Evolutionary conservation across 2,888 invertebrate species (phyloP).

Genomic region (Heliconius ethilla): DNA sequence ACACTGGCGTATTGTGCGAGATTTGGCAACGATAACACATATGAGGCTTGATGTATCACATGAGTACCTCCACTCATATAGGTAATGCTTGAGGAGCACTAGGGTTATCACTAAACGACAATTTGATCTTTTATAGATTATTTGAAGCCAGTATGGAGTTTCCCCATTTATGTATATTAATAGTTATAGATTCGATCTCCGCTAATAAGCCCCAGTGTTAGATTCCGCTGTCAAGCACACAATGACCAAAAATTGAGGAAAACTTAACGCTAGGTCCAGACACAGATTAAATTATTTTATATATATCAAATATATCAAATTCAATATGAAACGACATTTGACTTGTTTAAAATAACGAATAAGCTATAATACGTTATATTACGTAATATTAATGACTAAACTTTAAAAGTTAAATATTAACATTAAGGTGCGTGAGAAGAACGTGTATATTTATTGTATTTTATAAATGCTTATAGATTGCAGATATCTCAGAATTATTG

Average conservation of each 20-base stretch:
- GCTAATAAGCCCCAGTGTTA: too few relatives aligned
- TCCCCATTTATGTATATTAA: neutral
- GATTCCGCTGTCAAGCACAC: too few relatives aligned
- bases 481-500: neutral
- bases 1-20: conserved; percentile 13
- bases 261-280: too few relatives aligned
- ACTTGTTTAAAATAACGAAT: too few relatives aligned
- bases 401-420: too few relatives aligned
- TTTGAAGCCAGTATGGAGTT: too few relatives aligned
- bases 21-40: conserved; percentile 5
- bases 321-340: too few relatives aligned
- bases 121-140: conserved; percentile 1
- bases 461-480: neutral
- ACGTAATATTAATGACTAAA: too few relatives aligned
- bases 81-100: neutral
- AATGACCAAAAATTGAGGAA: too few relatives aligned
- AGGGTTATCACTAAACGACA: neutral
- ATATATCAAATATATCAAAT: too few relatives aligned
- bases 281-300: too few relatives aligned
- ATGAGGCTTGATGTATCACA: neutral
- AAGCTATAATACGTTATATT: too few relatives aligned
- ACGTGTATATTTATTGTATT: neutral
- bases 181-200: neutral
- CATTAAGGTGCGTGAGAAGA: neutral
- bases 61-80: neutral